Base-by-base conservation (phyloP, 2,113 vertebrate genomes). In the Hymenochirus boettgeri region DNA sequence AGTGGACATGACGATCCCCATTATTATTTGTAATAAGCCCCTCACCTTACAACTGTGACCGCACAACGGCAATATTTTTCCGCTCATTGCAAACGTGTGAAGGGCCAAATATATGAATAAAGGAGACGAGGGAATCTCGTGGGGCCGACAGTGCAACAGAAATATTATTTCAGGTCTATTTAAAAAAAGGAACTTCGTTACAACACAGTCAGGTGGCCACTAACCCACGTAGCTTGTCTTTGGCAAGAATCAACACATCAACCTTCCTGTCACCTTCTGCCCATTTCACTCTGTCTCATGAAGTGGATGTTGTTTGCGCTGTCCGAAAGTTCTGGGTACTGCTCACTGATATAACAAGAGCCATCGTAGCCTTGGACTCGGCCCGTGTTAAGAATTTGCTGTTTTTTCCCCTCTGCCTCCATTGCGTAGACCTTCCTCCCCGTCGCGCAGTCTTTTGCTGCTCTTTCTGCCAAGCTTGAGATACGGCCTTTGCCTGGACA, bases 201-300 rank as follows among this genome's bases (percentile, higher is more conserved):
- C 81, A 86, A 85, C 89, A 90, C 90, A 89, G 89, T 93, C 57
- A 84, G 77, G 80, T 85, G 91, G 92, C 91, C 92, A 93, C 89
- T n/a, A 86, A 86, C 90, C 83, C n/a, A n/a, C n/a, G 90, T 85
- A 91, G 91, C 90, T n/a, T 90, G 95, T 99, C 94, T 98, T 99
- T 97, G 96, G 95, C 94, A 96, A 97, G 89, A 90, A 89, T 91
- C 86, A 88, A 72, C 75, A 72, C 82, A 75, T 57, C 35, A 77
- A 83, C 76, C 87, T 78, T 82, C 77, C 89, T 96, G 96, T 99
- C 96, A 99, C 96, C 96, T 99, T 80, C 93, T 92, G 86, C 96
- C 96, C 95, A 97, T 97, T 78, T 99, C 96, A 17, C 92, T 98
- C 90, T 98, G 96, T 91, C 94, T 91, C 95, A 99, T 91, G 83